phyloP scores from a whole-genome alignment of 2,888 invertebrate species.

The Sminthurinus aureus region DNA sequence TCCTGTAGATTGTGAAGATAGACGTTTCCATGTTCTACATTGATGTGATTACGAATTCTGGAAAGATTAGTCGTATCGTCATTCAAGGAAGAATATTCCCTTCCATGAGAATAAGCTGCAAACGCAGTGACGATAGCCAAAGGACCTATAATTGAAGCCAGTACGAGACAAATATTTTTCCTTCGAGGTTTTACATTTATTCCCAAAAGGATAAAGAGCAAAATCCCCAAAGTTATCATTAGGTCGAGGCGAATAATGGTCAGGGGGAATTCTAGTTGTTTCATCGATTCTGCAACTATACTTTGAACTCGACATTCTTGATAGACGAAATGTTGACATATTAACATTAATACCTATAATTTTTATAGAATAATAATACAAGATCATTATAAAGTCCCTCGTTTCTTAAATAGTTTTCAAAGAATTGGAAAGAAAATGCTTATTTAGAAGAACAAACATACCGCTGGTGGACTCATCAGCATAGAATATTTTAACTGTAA shows the following conservation, averaged over 20 bases:
- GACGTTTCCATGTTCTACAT: background rate
- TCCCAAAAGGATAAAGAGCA: constrained; percentile 7
- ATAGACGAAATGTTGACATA: constrained; percentile 15
- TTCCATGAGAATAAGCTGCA: background rate
- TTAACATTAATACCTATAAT: background rate
- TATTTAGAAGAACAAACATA: background rate
- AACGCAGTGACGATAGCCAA: background rate
- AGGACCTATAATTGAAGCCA: background rate
- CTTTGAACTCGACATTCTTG: background rate
- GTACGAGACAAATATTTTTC: background rate
- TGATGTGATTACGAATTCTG: background rate
- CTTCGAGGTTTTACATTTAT: constrained; percentile 4
- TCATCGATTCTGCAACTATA: background rate
- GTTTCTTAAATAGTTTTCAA: background rate
- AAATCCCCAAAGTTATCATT: background rate
- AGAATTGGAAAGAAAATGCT: background rate
- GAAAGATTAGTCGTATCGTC: background rate
- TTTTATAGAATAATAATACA: background rate
- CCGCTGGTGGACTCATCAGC: background rate
- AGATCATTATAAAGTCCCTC: background rate
- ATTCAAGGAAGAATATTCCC: background rate
- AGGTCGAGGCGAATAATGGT: background rate
- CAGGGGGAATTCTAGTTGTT: background rate
- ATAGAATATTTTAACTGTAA: constrained; percentile 14
- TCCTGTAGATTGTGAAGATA: background rate